Percentiles rank a stretch among this genome's conserved stretches.
Conservation (phyloP, 2,797 vertebrate genomes). For the Bradypus variegatus region DNA sequence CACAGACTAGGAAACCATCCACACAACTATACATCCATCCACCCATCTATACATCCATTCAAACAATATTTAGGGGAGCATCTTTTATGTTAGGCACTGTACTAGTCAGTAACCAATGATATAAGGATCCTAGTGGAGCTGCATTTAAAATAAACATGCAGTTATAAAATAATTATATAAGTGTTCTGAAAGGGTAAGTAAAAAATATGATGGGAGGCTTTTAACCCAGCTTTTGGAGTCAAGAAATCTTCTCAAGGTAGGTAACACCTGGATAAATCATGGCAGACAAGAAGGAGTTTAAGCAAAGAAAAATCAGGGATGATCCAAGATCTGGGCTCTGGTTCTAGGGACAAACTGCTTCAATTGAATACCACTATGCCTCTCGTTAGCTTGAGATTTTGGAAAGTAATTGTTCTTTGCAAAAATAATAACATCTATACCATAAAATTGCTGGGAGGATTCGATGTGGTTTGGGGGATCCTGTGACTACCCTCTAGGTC, state of each 20-base stretch:
- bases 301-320: background rate
- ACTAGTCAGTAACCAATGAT: background rate
- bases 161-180: background rate
- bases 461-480: background rate
- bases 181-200: background rate
- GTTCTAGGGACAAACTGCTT: background rate
- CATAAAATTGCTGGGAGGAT: background rate
- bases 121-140: background rate
- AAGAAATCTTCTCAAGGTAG: background rate
- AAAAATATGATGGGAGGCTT: background rate
- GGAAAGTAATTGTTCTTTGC: background rate
- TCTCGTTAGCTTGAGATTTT: background rate
- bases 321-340: background rate
- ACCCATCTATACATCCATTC: background rate
- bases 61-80: background rate
- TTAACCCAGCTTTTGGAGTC: background rate
- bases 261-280: background rate
- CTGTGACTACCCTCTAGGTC: background rate
- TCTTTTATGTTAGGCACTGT: background rate
- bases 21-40: background rate
- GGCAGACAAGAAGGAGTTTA: background rate
- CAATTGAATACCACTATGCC: background rate
- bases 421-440: background rate
- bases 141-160: background rate
- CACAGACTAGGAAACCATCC: background rate